Evolutionary conservation across 2,797 vertebrate genomes (phyloP), one percentile per base, ranked within the genome.

Genomic region (Acanthurus lineatus): DNA sequence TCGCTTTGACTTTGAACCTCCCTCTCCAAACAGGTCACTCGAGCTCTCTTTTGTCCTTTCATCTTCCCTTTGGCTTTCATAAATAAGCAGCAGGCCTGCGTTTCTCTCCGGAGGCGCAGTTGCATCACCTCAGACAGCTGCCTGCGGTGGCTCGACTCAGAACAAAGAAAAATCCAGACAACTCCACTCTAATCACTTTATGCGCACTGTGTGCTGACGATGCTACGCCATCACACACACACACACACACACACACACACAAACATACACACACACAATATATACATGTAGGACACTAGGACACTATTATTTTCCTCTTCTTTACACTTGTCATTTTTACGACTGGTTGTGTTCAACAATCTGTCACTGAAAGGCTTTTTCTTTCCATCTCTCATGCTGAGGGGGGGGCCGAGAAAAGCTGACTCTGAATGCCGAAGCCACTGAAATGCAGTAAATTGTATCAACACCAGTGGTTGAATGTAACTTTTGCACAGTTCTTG

Each of bases 31-130:
- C 89, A 86, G 91, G 90, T 91, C 89, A 92, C 86, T 88, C 72
- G 0, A 72, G 85, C 86, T 87, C 63, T 79, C 77, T 70, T 70
- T 81, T 35, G 90, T 85, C 86, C 89, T 93, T 92, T 94, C 83
- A 94, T 94, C 92, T 88, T 93, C 81, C 79, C 86, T 85, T 88
- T 84, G 79, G 79, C 88, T 92, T 87, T 91, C 40, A 85, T 80
- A 91, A 92, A 89, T 88, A 91, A 90, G 84, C 81, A 10, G 71
- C 32, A 7, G 32, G 76, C 64, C 84, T 63, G 82, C 47, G 58
- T 64, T 62, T 68, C 73, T 77, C 88, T 87, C 88, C 69, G 16
- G 88, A 88, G 92, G 91, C 54, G 19, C 40, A 1, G 72, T 92
- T 89, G 88, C 91, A 87, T 92, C 89, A 91, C 83, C 86, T 88